Percentiles rank a stretch among this genome's conserved stretches.
Conservation (phyloP, 2,113 vertebrate genomes). For the Bos indicus region DNA sequence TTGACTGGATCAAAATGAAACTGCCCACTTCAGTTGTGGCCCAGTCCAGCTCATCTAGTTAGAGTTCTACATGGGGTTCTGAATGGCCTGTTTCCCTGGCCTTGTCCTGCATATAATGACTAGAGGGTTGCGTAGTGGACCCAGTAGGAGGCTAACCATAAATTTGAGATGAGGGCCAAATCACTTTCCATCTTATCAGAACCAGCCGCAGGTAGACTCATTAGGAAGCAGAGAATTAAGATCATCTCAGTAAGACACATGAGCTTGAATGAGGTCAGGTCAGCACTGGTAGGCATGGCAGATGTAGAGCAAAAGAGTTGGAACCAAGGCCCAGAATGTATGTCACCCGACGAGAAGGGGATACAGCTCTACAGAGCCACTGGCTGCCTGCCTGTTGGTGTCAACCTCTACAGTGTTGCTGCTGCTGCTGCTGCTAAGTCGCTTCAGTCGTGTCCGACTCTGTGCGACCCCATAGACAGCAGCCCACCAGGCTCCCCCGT, state of each 20-base stretch:
- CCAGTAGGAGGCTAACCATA: neutral
- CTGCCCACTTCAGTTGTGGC: neutral
- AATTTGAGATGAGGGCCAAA: neutral
- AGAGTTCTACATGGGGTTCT: neutral
- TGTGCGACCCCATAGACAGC: too few relatives aligned
- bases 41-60: neutral
- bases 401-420: neutral
- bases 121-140: neutral
- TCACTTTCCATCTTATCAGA: neutral
- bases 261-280: neutral
- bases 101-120: neutral
- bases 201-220: neutral
- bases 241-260: neutral
- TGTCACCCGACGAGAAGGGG: rapidly evolving
- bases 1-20: neutral
- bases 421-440: too few relatives aligned
- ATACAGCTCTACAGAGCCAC: neutral
- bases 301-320: neutral
- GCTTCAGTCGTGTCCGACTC: too few relatives aligned
- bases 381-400: neutral
- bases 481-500: too few relatives aligned
- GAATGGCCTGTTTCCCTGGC: neutral
- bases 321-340: neutral
- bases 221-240: neutral
- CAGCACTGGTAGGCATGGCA: neutral